phyloP scores from a whole-genome alignment of 2,888 invertebrate species.

The Spisula solida region DNA sequence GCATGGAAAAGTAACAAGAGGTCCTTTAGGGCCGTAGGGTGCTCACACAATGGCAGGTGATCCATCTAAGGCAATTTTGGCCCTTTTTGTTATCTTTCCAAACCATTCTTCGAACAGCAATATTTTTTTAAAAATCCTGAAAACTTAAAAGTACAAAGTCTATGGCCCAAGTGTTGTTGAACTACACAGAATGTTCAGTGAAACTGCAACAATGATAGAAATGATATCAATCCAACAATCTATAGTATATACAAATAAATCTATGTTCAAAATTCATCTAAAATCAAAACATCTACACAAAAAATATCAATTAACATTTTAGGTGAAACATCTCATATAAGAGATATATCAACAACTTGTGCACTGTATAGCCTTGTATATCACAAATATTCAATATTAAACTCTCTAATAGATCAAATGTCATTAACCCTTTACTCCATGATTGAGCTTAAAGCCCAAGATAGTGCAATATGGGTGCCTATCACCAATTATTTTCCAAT shows the following conservation, averaged over 20 bases:
- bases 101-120: too few relatives aligned
- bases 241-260: slow-evolving; percentile 17
- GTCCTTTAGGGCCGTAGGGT: too few relatives aligned
- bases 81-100: too few relatives aligned
- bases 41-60: too few relatives aligned
- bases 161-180: neutral
- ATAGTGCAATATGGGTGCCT: too few relatives aligned
- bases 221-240: slow-evolving; percentile 17
- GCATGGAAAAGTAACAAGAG: too few relatives aligned
- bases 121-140: too few relatives aligned
- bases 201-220: slow-evolving; percentile 10
- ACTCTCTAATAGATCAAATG: neutral
- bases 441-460: too few relatives aligned
- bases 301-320: neutral
- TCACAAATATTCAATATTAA: neutral
- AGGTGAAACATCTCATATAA: neutral
- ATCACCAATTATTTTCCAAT: too few relatives aligned
- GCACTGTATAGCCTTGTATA: neutral
- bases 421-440: neutral
- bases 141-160: too few relatives aligned
- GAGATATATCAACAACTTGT: neutral
- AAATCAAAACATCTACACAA: neutral
- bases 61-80: too few relatives aligned
- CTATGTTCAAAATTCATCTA: slow-evolving; percentile 19
- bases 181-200: slow-evolving; percentile 5